phyloP scores from a whole-genome alignment of 1,140 invertebrate genomes.

The Aphidius gifuensis region DNA sequence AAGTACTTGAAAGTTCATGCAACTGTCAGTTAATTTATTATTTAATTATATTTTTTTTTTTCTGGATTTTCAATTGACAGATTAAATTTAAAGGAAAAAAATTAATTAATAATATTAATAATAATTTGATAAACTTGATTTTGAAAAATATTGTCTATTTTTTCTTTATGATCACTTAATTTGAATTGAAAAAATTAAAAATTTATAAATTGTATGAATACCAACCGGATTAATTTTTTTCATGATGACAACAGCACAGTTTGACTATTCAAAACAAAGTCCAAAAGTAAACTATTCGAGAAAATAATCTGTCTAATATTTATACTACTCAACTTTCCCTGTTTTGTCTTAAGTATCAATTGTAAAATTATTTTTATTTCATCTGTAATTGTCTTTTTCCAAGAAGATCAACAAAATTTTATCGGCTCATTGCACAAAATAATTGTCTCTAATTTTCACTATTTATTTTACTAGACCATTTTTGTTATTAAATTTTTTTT shows the following conservation, averaged over 20 bases:
- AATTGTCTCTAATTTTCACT: no score
- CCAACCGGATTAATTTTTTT: conserved; percentile 30
- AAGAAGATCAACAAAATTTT: conserved; percentile 11
- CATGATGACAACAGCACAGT: conserved; percentile 27
- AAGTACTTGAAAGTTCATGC: no score
- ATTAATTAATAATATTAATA: no score
- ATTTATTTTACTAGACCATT: no score
- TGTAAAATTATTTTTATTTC: conserved; percentile 11
- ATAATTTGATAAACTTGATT: no score
- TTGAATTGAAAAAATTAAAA: background rate
- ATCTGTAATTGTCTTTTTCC: conserved; percentile 13
- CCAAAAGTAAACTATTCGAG: conserved; percentile 31
- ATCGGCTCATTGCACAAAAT: no score
- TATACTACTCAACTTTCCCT: conserved; percentile 49
- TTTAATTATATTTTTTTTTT: background rate
- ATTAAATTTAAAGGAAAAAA: no score
- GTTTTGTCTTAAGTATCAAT: conserved; percentile 21
- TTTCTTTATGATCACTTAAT: background rate
- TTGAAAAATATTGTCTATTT: background rate
- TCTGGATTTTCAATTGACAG: no score
- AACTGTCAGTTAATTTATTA: background rate
- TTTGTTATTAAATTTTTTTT: no score
- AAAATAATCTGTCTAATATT: conserved; percentile 38
- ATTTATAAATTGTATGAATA: conserved; percentile 15
- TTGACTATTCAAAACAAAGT: conserved; percentile 11